Evolutionary conservation across 2,888 invertebrate species (phyloP), one percentile per base, ranked within the genome.

Genomic region (Conus canariensis): DNA sequence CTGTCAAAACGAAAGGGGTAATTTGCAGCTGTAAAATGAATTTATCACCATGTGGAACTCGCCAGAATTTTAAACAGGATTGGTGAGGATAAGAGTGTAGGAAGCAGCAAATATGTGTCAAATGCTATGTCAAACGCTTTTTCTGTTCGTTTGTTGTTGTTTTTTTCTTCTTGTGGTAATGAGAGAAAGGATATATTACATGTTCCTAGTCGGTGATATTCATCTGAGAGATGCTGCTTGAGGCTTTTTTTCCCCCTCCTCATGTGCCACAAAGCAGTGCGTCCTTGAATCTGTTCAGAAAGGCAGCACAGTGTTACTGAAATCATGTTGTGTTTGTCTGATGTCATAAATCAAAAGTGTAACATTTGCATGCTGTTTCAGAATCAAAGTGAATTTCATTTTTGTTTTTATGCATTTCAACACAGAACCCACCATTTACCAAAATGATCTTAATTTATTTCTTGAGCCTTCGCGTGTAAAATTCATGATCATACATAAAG

Each of bases 331-430:
- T 45, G 45, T 80, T 6, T 45, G 45, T 45, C 45, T 30, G 45
- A 12, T 8, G 16, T 45, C 30, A 80, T 16, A 3, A 80, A 80
- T 80, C 80, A 80, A 80, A 80, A 80, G 30, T 80, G 45, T 80
- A 30, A 80, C 25, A 45, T 16, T 2, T 30, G 30, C 30, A 30
- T 80, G 56, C 58, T 58, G 58, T 83, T 83, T 19, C 22, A 83
- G 56, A 58, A n/a, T 83, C 58, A 83, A 83, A 83, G 83, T 56
- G 45, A 56, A 58, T 83, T 58, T 56, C 83, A 83, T 83, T 58
- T 7, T 83, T 22, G n/a, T 22, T 30, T 80, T 45, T 80, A 10
- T 25, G 6, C 25, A 30, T 30, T 80, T 80, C 45, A 30, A 80
- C 45, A 14, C 45, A 14, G 30, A 80, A 5, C 80, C 80, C 80